Conservation (phyloP, 2,888 invertebrate species). For the Callimorpha dominula region DNA sequence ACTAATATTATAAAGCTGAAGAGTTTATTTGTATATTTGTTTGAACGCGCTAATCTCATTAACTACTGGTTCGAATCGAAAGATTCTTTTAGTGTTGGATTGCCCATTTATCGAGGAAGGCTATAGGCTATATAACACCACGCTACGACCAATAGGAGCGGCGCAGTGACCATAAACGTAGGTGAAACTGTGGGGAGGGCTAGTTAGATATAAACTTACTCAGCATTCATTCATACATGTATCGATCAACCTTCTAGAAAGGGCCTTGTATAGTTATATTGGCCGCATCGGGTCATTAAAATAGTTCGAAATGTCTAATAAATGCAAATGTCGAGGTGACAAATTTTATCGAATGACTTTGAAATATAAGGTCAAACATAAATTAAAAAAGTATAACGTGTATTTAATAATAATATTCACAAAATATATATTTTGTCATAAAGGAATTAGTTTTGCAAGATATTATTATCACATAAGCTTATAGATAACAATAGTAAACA, state of each 20-base stretch:
- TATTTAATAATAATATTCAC: not conserved
- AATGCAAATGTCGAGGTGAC: conserved; percentile 16
- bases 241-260: conserved; percentile 14
- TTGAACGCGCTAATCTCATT: no score
- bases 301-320: conserved; percentile 11
- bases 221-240: conserved; percentile 3
- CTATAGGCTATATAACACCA: no score
- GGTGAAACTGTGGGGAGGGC: no score
- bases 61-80: no score
- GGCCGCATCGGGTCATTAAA: not conserved
- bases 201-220: not conserved
- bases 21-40: no score
- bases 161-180: no score
- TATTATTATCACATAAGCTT: no score
- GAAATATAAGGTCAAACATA: conserved; percentile 19
- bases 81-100: no score
- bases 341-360: conserved; percentile 14
- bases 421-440: not conserved
- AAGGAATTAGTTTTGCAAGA: not conserved
- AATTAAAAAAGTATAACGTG: not conserved
- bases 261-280: conserved; percentile 23
- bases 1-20: no score
- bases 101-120: no score
- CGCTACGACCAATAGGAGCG: no score
- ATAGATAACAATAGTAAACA: no score